phyloP scores from a whole-genome alignment of 2,113 vertebrate species.

The Pitta sordida region DNA sequence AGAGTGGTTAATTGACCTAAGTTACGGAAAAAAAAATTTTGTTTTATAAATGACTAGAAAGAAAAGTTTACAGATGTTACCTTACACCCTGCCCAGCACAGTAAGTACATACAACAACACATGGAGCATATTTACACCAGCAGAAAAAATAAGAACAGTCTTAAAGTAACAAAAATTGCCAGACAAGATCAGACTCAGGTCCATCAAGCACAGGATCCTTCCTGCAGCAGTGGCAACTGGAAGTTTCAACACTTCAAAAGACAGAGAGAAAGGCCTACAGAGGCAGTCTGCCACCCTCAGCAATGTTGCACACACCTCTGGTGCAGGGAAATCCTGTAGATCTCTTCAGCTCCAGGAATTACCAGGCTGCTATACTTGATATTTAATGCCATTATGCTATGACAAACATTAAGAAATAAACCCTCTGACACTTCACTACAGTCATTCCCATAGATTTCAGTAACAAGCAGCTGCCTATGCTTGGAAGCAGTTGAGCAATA shows the following conservation, averaged over 20 bases:
- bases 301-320: not conserved
- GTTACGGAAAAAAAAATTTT: not conserved
- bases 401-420: not conserved
- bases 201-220: not conserved
- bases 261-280: not conserved
- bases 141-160: not conserved
- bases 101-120: not conserved
- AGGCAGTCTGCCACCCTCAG: not conserved
- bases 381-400: not conserved
- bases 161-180: not conserved
- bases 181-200: not conserved
- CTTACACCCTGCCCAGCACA: not conserved
- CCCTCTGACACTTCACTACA: not conserved
- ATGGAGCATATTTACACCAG: not conserved
- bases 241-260: not conserved
- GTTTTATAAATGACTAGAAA: not conserved
- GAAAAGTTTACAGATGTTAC: not conserved
- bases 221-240: not conserved
- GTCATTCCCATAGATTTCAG: not conserved
- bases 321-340: not conserved
- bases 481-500: not conserved
- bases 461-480: not conserved
- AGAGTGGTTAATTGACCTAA: not conserved
- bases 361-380: not conserved
- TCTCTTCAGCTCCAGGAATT: not conserved